Base-by-base conservation (phyloP, 2,888 invertebrate species). In the Eupithecia dodoneata region DNA sequence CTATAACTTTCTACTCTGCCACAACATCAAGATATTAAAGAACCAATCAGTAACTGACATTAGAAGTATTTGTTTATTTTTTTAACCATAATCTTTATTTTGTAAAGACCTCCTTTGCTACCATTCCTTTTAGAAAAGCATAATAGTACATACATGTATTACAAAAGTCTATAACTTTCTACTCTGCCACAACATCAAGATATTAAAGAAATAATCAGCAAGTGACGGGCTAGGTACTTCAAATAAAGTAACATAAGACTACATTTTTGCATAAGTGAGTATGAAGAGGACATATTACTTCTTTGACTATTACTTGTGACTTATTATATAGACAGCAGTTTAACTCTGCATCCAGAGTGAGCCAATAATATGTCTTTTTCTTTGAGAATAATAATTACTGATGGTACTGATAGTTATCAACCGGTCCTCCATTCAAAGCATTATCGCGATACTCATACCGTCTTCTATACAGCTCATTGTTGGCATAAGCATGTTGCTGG, bases 381-480 rank as follows among this genome's bases (percentile, higher is more conserved):
- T n/a, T 10, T 47, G 18, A 2, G 4, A 18, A 69, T 18, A 30
- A 47, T 13, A 49, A 41, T 18, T 71, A 71, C 49, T 30, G 18
- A 5, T 63, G 41, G n/a, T 47, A 70, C 47, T 70, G 45, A 70
- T 70, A 49, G 12, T 76, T 76, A 71, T 94, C 94, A 3, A 94
- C 90, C 73, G 90, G 86, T 0, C 94, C 94, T 15, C 94, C 94
- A 73, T 94, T 90, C 3, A 94, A 77, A 0, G 94, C 94, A 78
- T 92, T 87, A 81, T 93, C 90, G 47, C 93, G 82, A 67, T 95
- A 93, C 5, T 88, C 83, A 74, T 85, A 86, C 63, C 86, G 88
- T 66, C 88, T 92, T 78, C 92, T 94, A 76, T 84, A 89, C 59
- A 95, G 81, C 79, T 95, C 95, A 81, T 85, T 91, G 70, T 95